phyloP scores from a whole-genome alignment of 92 coral and sea anemone genomes.

The Muricea muricata region DNA sequence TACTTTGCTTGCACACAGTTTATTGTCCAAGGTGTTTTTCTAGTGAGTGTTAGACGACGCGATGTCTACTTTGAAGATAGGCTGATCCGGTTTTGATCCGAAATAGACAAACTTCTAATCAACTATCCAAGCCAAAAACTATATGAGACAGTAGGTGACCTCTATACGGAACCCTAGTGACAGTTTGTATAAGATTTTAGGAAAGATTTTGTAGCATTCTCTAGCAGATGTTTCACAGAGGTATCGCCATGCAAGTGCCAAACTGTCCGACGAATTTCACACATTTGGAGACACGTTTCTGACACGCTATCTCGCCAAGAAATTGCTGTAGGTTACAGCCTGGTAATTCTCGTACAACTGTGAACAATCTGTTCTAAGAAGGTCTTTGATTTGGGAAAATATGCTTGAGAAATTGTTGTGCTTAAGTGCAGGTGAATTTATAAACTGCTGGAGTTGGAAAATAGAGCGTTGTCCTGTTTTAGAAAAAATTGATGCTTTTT shows the following conservation, averaged over 20 bases:
- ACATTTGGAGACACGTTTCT: conserved; percentile 15
- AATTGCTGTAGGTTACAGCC: not conserved
- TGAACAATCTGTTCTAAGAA: not conserved
- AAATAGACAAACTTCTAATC: not conserved
- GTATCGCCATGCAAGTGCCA: conserved; percentile 10
- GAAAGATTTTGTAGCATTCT: not conserved
- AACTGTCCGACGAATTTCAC: conserved; percentile 18
- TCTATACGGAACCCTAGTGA: not conserved
- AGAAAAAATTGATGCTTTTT: too few species aligned
- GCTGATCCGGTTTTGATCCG: not conserved
- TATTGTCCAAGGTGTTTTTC: conserved; percentile 43
- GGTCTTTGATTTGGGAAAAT: not conserved
- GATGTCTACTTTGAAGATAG: conserved; percentile 19
- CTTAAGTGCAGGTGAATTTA: too few species aligned
- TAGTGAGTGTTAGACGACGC: conserved; percentile 24
- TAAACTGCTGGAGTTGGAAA: too few species aligned
- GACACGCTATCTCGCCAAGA: conserved; percentile 2
- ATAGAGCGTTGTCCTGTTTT: too few species aligned
- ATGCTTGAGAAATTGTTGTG: not conserved
- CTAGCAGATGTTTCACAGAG: conserved; percentile 48
- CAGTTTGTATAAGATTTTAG: not conserved
- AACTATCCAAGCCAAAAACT: not conserved
- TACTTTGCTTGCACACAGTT: conserved; percentile 25
- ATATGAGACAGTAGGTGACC: not conserved
- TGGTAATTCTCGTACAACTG: not conserved